Conservation (phyloP, 2,888 invertebrate genomes). For the Vandiemenella viatica region DNA sequence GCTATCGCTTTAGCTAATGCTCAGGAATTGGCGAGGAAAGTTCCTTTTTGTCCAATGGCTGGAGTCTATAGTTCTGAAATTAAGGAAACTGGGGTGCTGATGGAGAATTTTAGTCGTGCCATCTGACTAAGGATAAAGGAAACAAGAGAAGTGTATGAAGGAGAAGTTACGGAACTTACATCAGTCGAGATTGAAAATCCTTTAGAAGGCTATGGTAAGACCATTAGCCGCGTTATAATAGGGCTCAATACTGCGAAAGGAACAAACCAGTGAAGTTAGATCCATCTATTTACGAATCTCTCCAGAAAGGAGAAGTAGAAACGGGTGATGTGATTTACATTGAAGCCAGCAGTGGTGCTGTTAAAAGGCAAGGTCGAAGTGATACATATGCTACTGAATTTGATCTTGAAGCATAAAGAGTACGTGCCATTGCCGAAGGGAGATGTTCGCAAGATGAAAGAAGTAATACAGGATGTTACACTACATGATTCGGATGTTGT, state of each 20-base stretch:
- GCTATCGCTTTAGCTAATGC: slow-evolving; percentile 96
- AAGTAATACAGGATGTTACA: slow-evolving; percentile 91
- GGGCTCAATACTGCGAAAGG: slow-evolving; percentile 96
- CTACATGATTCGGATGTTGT: slow-evolving; percentile 94
- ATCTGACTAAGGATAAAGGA: too few relatives aligned
- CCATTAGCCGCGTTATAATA: slow-evolving; percentile 91
- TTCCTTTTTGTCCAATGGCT: slow-evolving; percentile 83
- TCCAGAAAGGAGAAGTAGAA: too few relatives aligned
- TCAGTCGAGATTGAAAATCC: slow-evolving; percentile 96
- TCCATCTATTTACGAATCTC: too few relatives aligned
- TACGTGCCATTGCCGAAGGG: slow-evolving; percentile 98
- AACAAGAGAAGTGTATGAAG: too few relatives aligned
- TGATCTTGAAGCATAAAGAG: slow-evolving; percentile 93
- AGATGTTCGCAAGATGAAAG: slow-evolving; percentile 94
- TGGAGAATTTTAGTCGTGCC: slow-evolving; percentile 98
- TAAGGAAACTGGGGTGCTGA: slow-evolving; percentile 96
- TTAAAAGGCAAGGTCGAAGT: too few relatives aligned
- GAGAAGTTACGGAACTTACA: slow-evolving; percentile 96
- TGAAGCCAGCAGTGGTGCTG: too few relatives aligned
- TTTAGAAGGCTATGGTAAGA: slow-evolving; percentile 94
- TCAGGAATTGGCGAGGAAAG: slow-evolving; percentile 88
- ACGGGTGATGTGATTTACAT: too few relatives aligned
- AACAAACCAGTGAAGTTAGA: slow-evolving; percentile 94
- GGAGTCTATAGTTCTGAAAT: slow-evolving; percentile 97
- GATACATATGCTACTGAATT: too few relatives aligned